A percentile compares a stretch with the other conserved stretches of the same genome.
phyloP scores from a whole-genome alignment of 2,113 vertebrate genomes.

The Lycaon pictus region DNA sequence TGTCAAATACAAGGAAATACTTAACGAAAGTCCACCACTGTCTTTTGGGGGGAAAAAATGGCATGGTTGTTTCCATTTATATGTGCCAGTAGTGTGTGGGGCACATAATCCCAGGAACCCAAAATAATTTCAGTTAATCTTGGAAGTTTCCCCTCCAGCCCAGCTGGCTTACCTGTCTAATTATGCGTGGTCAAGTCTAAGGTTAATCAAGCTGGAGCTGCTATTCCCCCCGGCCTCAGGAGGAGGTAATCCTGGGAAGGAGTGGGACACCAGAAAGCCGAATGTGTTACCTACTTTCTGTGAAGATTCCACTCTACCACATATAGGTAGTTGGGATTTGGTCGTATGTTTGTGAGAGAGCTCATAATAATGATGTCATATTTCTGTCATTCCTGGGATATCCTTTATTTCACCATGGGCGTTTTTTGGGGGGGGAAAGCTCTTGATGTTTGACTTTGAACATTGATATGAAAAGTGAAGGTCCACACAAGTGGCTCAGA shows the following conservation, averaged over 20 bases:
- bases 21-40: neutral
- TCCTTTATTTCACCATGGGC: neutral
- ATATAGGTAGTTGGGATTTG: neutral
- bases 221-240: neutral
- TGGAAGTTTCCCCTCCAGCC: constrained; percentile 55
- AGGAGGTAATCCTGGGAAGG: neutral
- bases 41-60: neutral
- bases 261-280: neutral
- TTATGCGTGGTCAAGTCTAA: constrained; percentile 61
- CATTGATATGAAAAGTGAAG: neutral
- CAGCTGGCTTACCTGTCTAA: constrained; percentile 48
- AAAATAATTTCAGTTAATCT: constrained; percentile 68
- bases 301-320: constrained; percentile 23
- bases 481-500: neutral
- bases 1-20: neutral
- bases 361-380: neutral
- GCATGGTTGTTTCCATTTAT: neutral
- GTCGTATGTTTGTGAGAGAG: neutral
- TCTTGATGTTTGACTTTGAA: constrained; percentile 55
- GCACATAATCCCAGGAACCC: neutral
- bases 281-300: neutral
- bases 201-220: constrained; percentile 59
- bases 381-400: neutral
- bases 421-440: neutral
- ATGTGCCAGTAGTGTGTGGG: neutral